Conservation (phyloP, 2,888 invertebrate species). For the Epiblema foenella region DNA sequence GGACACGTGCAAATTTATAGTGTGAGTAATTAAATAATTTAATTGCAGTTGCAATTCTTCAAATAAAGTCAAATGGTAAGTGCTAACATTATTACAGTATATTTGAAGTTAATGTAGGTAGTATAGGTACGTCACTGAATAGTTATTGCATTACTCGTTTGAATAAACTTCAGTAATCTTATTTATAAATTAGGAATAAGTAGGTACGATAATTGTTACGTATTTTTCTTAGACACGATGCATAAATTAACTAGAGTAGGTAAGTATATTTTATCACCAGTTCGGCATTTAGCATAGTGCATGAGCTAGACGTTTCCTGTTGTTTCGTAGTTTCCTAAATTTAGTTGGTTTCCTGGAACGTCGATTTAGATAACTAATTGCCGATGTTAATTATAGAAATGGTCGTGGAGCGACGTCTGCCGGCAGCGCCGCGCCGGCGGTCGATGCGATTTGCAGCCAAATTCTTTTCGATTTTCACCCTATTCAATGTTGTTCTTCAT, state of each 20-base stretch:
- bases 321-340: constrained; percentile 28
- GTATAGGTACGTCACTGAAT: too few relatives aligned
- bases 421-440: constrained; percentile 29
- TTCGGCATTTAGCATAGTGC: not conserved
- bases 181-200: constrained; percentile 11
- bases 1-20: constrained; percentile 58
- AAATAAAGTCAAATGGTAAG: constrained; percentile 30
- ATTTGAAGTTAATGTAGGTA: not conserved
- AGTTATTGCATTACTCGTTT: not conserved
- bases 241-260: too few relatives aligned
- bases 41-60: constrained; percentile 30
- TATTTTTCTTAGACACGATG: not conserved
- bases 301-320: constrained; percentile 14
- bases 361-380: constrained; percentile 41
- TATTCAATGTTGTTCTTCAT: constrained; percentile 46
- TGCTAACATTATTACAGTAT: not conserved
- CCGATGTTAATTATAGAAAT: constrained; percentile 49
- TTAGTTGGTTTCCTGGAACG: constrained; percentile 31
- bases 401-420: constrained; percentile 46
- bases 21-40: constrained; percentile 40
- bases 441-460: constrained; percentile 43
- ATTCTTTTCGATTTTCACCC: constrained; percentile 46
- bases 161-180: not conserved
- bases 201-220: not conserved
- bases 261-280: not conserved